Base-by-base conservation (phyloP, 2,888 invertebrate genomes). In the Stenodera caucasica region DNA sequence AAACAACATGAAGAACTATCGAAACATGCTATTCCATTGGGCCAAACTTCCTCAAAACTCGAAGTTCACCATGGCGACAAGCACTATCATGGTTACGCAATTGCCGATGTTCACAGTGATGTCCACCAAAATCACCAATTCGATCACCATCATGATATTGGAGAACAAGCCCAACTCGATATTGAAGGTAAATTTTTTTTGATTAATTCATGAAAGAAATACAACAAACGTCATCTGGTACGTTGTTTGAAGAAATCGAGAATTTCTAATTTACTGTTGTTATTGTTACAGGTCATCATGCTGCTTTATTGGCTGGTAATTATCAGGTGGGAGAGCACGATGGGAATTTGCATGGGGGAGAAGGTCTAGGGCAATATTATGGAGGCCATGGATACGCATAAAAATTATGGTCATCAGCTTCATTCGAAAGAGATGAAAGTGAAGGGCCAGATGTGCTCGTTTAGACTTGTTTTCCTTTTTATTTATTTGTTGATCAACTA, bases 1-100 rank as follows among this genome's bases (percentile, higher is more conserved):
- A 87, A 88, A 71, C 88, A 88, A 71, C 85, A 88, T 78, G 84
- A 84, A 70, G 86, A 88, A 75, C 79, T 87, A 61, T 74, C 88
- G 3, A 84, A 88, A 70, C 86, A 88, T 71, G 88, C 88, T 3
- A 78, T 88, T 57, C 85, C 87, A 72, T 84, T 86, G 69, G 88
- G 88, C 53, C 86, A 86, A 53, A 75, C 70, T 49, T 66, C 69
- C 6, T 67, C 74, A 21, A 68, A 71, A 40, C 57, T 75, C 11
- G 69, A 76, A 61, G 63, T 75, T 7, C 74, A 76, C 49, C 75
- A 76, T 35, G 75, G 75, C 6, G 71, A 60, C 26, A 73, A 75
- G 58, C 71, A 76, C 61, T 72, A 74, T 58, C 70, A 66, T 49
- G 75, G 75, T 23, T 75, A 73, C 53, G 74, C 73, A 7, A 61